Evolutionary conservation across 2,888 invertebrate species (phyloP).

Genomic region (Hetaerina titia): DNA sequence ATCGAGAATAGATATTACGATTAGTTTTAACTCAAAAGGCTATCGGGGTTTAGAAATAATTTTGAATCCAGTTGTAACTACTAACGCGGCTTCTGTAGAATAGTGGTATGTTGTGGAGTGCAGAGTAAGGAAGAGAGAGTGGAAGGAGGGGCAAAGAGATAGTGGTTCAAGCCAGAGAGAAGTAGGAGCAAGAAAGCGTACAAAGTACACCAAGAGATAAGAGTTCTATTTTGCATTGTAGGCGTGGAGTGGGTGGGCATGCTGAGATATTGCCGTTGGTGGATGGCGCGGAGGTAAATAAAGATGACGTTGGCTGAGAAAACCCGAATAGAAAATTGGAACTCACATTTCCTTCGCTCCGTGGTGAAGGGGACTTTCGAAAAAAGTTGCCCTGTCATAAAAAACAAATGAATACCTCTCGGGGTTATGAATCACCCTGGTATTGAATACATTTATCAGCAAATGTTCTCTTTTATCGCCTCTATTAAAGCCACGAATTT

Average conservation of each 20-base stretch:
- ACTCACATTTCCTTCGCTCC: background rate
- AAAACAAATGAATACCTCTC: background rate
- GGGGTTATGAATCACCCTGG: background rate
- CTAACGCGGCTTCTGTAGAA: background rate
- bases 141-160: background rate
- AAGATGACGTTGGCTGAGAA: background rate
- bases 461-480: conserved; percentile 25
- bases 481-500: conserved; percentile 22
- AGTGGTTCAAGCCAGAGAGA: background rate
- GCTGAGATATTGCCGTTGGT: background rate
- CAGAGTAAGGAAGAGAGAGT: background rate
- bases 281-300: background rate
- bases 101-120: background rate
- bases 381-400: background rate
- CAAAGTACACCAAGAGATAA: conserved; percentile 31
- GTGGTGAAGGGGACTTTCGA: background rate
- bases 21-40: no score
- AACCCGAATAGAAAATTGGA: background rate
- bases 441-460: background rate
- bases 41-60: no score
- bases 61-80: no score
- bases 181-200: background rate
- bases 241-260: background rate
- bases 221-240: conserved; percentile 36
- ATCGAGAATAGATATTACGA: no score